Conservation (phyloP, 2,888 invertebrate species). For the Melipona beecheii region DNA sequence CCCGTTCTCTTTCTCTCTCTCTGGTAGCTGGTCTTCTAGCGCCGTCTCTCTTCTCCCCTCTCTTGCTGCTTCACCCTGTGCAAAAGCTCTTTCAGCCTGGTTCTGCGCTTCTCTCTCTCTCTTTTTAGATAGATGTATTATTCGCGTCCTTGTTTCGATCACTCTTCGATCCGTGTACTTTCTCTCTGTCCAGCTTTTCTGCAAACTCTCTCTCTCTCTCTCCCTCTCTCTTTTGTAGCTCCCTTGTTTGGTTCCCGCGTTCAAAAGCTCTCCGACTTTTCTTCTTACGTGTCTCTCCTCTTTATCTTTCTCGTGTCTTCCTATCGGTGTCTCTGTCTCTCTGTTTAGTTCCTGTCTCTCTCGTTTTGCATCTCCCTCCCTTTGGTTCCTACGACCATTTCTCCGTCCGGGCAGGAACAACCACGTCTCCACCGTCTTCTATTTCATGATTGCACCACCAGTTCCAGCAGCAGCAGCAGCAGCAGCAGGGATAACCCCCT, state of each 20-base stretch:
- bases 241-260: too few relatives aligned
- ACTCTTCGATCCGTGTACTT: neutral
- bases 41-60: slow-evolving; percentile 5
- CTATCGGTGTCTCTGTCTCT: neutral
- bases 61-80: slow-evolving; percentile 19
- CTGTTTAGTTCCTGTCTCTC: neutral
- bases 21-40: slow-evolving; percentile 16
- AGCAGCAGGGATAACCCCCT: slow-evolving; percentile 6
- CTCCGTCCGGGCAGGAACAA: slow-evolving; percentile 40
- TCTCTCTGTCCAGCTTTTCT: neutral
- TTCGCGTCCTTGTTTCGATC: slow-evolving; percentile 10
- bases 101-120: slow-evolving; percentile 33
- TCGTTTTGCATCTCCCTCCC: too few relatives aligned
- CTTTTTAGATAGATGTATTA: neutral
- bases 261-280: too few relatives aligned
- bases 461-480: neutral
- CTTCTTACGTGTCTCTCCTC: too few relatives aligned
- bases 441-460: neutral
- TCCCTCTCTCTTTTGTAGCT: neutral
- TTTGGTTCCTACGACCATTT: neutral
- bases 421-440: slow-evolving; percentile 29
- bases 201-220: slow-evolving; percentile 21
- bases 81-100: slow-evolving; percentile 45
- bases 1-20: slow-evolving; percentile 22
- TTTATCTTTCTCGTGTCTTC: neutral